Evolutionary conservation across 2,888 invertebrate genomes (phyloP).

Genomic region (Selenia dentaria): DNA sequence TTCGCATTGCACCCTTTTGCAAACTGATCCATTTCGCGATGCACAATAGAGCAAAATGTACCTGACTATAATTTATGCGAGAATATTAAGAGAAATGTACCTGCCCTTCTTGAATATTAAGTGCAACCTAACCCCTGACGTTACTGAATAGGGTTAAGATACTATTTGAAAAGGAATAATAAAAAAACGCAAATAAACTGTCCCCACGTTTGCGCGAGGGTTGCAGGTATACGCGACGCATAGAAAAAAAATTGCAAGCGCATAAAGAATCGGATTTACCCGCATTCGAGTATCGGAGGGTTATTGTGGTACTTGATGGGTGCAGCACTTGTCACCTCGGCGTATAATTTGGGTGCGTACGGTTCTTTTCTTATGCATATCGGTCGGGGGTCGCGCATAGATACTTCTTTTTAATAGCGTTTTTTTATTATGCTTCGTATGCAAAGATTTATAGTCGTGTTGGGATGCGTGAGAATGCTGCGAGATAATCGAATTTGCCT

Average conservation of each 20-base stretch:
- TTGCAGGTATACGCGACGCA: conserved; percentile 65
- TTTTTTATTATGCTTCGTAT: conserved; percentile 76
- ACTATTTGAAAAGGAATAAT: conserved; percentile 81
- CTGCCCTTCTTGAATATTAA: conserved; percentile 85
- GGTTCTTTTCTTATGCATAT: conserved; percentile 79
- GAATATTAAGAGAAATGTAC: conserved; percentile 85
- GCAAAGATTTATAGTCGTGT: conserved; percentile 82
- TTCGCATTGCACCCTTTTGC: conserved; percentile 51
- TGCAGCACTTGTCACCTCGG: conserved; percentile 77
- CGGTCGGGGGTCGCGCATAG: conserved; percentile 71
- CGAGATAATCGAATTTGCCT: conserved; percentile 84
- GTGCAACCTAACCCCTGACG: conserved; percentile 85
- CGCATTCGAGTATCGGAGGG: conserved; percentile 32
- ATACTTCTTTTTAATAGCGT: conserved; percentile 79
- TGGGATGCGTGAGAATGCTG: conserved; percentile 76
- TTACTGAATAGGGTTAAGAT: conserved; percentile 83
- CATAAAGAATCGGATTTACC: conserved; percentile 62
- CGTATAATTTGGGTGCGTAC: conserved; percentile 81
- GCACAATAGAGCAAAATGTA: conserved; percentile 82
- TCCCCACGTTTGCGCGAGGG: conserved; percentile 72
- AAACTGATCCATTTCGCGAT: conserved; percentile 53
- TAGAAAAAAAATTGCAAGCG: conserved; percentile 72
- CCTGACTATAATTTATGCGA: conserved; percentile 86
- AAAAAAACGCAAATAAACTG: conserved; percentile 84
- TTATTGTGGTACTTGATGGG: conserved; percentile 56